phyloP scores from a whole-genome alignment of 2,113 vertebrate species.

The Sitta europaea region DNA sequence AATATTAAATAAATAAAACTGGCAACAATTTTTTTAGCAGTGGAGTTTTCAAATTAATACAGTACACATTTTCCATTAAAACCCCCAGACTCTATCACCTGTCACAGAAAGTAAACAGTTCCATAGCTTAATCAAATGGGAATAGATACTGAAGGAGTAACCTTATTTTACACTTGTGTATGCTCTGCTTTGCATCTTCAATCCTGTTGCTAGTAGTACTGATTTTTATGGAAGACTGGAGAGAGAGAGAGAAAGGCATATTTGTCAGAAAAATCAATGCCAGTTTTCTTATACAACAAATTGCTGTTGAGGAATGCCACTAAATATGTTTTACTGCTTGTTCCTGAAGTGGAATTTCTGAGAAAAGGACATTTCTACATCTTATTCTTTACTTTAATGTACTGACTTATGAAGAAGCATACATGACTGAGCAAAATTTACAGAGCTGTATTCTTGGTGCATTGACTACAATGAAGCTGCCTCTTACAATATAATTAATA shows the following conservation, averaged over 20 bases:
- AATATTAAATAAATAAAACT: neutral
- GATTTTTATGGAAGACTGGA: neutral
- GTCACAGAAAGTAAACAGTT: neutral
- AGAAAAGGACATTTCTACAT: neutral
- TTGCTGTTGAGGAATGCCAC: neutral
- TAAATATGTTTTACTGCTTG: neutral
- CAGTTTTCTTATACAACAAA: slow-evolving; percentile 4
- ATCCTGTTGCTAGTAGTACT: neutral
- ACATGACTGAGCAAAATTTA: neutral
- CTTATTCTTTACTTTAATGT: neutral
- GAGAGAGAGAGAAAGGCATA: neutral
- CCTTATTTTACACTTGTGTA: neutral
- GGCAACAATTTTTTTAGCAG: neutral
- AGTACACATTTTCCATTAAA: neutral
- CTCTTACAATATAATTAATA: neutral
- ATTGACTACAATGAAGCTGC: neutral
- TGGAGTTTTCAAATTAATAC: neutral
- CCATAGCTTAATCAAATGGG: neutral
- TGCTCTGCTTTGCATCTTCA: neutral
- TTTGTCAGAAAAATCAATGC: slow-evolving; percentile 37
- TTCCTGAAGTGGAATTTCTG: neutral
- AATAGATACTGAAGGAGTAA: neutral
- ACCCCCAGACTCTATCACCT: neutral
- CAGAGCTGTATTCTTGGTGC: neutral
- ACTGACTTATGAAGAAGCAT: neutral